phyloP scores from a whole-genome alignment of 2,797 vertebrate species.

The Acanthurus leucopareius region DNA sequence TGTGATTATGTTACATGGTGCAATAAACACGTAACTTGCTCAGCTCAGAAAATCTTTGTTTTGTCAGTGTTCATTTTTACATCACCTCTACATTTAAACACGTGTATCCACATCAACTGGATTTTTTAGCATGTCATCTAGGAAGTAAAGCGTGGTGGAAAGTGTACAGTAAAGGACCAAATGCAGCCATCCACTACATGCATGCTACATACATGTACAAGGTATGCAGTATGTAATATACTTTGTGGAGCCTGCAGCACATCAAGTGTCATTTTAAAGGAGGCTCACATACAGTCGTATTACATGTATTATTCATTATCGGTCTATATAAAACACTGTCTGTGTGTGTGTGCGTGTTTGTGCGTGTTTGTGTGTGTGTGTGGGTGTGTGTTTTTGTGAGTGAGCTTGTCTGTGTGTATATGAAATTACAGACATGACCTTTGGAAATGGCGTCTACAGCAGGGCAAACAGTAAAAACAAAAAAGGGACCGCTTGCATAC shows the following conservation, averaged over 20 bases:
- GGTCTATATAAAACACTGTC: conserved; percentile 45
- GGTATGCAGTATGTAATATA: conserved; percentile 34
- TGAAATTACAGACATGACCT: conserved; percentile 71
- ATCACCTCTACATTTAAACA: background rate
- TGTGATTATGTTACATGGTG: no score
- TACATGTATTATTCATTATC: conserved; percentile 77
- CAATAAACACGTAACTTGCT: no score
- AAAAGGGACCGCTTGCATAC: background rate
- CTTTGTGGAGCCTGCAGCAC: conserved; percentile 35
- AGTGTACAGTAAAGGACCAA: conserved; percentile 14
- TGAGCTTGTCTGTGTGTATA: conserved; percentile 31
- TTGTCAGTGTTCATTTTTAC: background rate
- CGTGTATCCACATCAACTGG: conserved; percentile 8
- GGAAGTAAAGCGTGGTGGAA: background rate
- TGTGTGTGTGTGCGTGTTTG: no score
- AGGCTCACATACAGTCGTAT: conserved; percentile 44
- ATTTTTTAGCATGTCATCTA: background rate
- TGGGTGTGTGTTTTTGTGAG: background rate
- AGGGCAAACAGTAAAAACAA: conserved; percentile 21
- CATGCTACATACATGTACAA: conserved; percentile 33
- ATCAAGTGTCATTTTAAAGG: conserved; percentile 46
- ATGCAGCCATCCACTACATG: conserved; percentile 2
- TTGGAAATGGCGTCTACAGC: conserved; percentile 55
- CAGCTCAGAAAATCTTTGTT: no score
- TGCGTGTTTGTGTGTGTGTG: no score